Evolutionary conservation across 1,140 invertebrate species (phyloP).

Genomic region (Caligus rogercresseyi): DNA sequence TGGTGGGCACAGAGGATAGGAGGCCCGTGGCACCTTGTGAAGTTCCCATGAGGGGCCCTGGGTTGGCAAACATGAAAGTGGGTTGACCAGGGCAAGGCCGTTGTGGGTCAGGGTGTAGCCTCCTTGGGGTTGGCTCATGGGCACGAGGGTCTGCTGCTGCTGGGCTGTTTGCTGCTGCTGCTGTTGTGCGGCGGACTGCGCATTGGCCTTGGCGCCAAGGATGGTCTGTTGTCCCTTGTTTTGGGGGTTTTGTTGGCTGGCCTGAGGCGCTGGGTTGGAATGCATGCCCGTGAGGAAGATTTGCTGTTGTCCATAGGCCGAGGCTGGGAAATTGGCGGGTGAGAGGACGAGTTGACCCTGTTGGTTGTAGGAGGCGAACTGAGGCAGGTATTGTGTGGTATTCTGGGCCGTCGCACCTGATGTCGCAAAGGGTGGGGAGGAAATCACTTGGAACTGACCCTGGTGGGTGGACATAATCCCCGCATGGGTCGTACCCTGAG

Average conservation of each 20-base stretch:
- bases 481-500: neutral
- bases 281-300: slow-evolving; percentile 1
- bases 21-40: neutral
- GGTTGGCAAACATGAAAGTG: neutral
- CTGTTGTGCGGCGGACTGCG: neutral
- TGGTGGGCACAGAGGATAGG: neutral
- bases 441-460: neutral
- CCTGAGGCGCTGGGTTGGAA: neutral
- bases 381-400: neutral
- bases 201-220: neutral
- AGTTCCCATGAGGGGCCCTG: neutral
- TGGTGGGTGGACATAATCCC: neutral
- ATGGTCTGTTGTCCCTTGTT: neutral
- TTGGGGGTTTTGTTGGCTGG: neutral
- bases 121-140: neutral
- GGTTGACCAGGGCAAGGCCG: neutral
- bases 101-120: neutral
- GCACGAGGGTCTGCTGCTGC: neutral
- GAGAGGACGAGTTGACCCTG: slow-evolving; percentile 4
- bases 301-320: neutral
- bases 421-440: neutral
- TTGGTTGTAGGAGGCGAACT: slow-evolving; percentile 3
- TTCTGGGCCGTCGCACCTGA: neutral
- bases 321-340: neutral
- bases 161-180: neutral